Conservation (phyloP, 1,140 invertebrate genomes). For the Drosophila micromelanica region DNA sequence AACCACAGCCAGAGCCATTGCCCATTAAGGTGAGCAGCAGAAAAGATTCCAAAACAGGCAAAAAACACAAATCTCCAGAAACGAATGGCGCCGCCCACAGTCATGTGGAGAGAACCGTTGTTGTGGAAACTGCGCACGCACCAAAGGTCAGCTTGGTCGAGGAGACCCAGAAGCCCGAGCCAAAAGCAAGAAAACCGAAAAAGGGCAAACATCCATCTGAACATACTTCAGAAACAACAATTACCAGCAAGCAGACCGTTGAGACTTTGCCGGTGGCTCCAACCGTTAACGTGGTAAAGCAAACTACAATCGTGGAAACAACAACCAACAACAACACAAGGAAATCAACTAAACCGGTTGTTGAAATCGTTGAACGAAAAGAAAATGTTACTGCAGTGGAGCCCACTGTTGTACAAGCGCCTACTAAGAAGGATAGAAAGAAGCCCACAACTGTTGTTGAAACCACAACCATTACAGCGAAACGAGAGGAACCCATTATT, state of each 20-base stretch:
- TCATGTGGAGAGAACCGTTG: conserved; percentile 9
- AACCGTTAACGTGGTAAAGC: neutral
- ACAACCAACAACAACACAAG: conserved; percentile 18
- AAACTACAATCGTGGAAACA: conserved; percentile 23
- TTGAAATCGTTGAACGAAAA: neutral
- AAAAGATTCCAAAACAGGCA: conserved; percentile 53
- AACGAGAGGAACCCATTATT: conserved; percentile 26
- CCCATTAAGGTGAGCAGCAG: conserved; percentile 63
- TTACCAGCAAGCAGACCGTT: conserved; percentile 8
- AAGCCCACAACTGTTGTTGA: conserved; percentile 17
- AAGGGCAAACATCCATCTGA: conserved; percentile 52
- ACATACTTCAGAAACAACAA: conserved; percentile 13
- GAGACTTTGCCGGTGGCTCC: conserved; percentile 14
- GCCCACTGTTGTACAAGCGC: neutral
- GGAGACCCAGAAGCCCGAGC: conserved; percentile 51
- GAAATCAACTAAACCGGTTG: conserved; percentile 2
- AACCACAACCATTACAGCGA: conserved; percentile 3
- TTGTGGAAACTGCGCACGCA: conserved; percentile 11
- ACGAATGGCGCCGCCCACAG: conserved; percentile 30
- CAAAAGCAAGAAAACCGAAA: conserved; percentile 54
- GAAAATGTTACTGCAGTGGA: neutral
- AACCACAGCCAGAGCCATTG: conserved; percentile 61
- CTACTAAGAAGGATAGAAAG: conserved; percentile 48
- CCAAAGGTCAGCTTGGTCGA: conserved; percentile 21
- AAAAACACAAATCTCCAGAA: conserved; percentile 59